Conservation (phyloP, 1,140 invertebrate genomes). For the Diploscapter pachys region DNA sequence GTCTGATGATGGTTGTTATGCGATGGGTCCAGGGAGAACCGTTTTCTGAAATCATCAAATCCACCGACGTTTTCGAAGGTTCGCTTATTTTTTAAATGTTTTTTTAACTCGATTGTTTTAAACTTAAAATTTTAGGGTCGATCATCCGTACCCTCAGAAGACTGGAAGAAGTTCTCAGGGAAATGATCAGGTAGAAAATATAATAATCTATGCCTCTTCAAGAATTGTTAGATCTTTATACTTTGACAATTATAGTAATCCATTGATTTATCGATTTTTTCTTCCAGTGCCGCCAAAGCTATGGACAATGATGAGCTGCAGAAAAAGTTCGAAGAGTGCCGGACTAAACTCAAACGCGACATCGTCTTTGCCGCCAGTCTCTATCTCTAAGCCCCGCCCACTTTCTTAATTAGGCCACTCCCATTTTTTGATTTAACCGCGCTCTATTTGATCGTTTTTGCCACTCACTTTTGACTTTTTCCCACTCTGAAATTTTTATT, state of each 20-base stretch:
- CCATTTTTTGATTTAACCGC: too few relatives aligned
- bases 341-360: slow-evolving; percentile 87
- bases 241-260: too few relatives aligned
- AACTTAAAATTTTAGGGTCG: slow-evolving; percentile 68
- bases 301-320: slow-evolving; percentile 90
- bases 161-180: slow-evolving; percentile 87
- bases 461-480: too few relatives aligned
- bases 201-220: too few relatives aligned
- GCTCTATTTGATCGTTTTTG: too few relatives aligned
- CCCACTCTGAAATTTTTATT: too few relatives aligned
- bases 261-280: too few relatives aligned
- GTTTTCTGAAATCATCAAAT: slow-evolving; percentile 89
- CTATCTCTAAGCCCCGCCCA: slow-evolving; percentile 73
- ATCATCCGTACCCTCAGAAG: slow-evolving; percentile 95
- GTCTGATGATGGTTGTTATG: slow-evolving; percentile 93
- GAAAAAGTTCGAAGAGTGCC: slow-evolving; percentile 85
- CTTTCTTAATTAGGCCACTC: too few relatives aligned
- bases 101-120: slow-evolving; percentile 9
- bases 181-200: slow-evolving; percentile 69
- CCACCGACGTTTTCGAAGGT: slow-evolving; percentile 98
- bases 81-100: slow-evolving; percentile 20
- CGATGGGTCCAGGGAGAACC: slow-evolving; percentile 88
- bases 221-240: too few relatives aligned
- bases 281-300: slow-evolving; percentile 81
- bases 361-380: slow-evolving; percentile 98